Percentiles rank a stretch among this genome's conserved stretches.
Evolutionary conservation across 2,888 invertebrate species (phyloP).

Genomic region (Nephrotoma appendiculata): DNA sequence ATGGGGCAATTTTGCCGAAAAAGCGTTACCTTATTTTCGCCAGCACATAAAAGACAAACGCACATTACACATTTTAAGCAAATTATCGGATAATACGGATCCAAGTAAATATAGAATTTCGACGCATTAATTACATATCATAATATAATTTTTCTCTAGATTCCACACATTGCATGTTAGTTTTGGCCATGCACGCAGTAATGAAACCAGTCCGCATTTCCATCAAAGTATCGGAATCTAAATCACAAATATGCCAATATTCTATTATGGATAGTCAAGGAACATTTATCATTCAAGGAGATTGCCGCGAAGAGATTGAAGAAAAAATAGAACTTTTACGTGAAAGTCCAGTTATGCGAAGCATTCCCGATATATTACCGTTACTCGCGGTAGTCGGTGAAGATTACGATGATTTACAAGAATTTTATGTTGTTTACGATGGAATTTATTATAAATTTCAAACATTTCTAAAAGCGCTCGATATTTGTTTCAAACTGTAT

Average conservation of each 20-base stretch:
- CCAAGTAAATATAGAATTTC: background rate
- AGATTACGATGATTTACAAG: conserved; percentile 7
- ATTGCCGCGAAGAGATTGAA: background rate
- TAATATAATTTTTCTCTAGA: background rate
- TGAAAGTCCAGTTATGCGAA: background rate
- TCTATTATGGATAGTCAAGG: background rate
- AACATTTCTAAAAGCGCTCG: conserved; percentile 8
- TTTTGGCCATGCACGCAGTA: background rate
- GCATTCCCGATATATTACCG: background rate
- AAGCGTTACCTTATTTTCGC: background rate
- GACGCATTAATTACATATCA: background rate
- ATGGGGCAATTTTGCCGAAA: background rate
- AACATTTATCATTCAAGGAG: background rate
- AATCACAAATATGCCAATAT: background rate
- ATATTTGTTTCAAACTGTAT: conserved; percentile 9
- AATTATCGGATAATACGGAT: background rate
- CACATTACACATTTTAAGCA: background rate
- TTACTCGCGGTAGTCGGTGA: conserved; percentile 4
- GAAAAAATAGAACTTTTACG: background rate
- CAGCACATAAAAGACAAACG: background rate
- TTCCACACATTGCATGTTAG: background rate
- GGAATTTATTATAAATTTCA: conserved; percentile 6
- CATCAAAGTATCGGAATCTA: background rate
- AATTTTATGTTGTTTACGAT: conserved; percentile 9
- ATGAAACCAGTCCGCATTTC: background rate